These are phyloP conservation scores for Cassiopea andromeda DNA, from an alignment of 30 jellyfish, hydroid and myxozoan genomes.

Conservation along the genomic window DNA sequence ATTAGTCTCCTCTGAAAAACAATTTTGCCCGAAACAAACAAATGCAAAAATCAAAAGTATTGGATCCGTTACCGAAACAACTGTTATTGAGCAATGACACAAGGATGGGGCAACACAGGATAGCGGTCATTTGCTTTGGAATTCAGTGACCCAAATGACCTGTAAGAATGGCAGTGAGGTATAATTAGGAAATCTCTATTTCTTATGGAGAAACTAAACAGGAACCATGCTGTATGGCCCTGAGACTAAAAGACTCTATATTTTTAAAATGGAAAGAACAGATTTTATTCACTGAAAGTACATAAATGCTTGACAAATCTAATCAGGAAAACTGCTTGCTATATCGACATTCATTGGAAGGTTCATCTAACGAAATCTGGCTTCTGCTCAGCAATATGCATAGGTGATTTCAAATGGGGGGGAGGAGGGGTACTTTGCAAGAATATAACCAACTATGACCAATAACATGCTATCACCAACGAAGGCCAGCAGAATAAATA, in stretches of 20 bases:
- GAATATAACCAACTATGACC: too few relatives aligned
- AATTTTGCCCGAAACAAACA: slow-evolving; percentile 8
- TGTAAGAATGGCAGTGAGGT: background rate
- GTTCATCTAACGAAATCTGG: too few relatives aligned
- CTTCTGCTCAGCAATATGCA: too few relatives aligned
- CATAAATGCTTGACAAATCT: background rate
- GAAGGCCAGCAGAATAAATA: too few relatives aligned
- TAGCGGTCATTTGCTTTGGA: slow-evolving; percentile 19
- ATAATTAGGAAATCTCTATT: background rate
- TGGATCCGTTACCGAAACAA: slow-evolving; percentile 22
- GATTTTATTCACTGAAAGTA: background rate
- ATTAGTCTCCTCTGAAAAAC: slow-evolving; percentile 17
- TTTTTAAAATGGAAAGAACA: too few relatives aligned
- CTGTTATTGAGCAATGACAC: slow-evolving; percentile 9
- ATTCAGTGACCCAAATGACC: slow-evolving; percentile 38
- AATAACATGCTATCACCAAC: too few relatives aligned
- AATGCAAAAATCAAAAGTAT: background rate
- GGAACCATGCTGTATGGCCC: background rate
- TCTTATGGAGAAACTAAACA: background rate
- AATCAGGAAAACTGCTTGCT: background rate
- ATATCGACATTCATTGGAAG: background rate
- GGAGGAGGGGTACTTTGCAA: too few relatives aligned
- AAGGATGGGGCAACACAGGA: slow-evolving; percentile 32
- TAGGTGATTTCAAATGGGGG: too few relatives aligned
- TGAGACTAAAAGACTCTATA: background rate